Evolutionary conservation across 2,888 invertebrate species (phyloP).

Genomic region (Arrhopalites spinosus): DNA sequence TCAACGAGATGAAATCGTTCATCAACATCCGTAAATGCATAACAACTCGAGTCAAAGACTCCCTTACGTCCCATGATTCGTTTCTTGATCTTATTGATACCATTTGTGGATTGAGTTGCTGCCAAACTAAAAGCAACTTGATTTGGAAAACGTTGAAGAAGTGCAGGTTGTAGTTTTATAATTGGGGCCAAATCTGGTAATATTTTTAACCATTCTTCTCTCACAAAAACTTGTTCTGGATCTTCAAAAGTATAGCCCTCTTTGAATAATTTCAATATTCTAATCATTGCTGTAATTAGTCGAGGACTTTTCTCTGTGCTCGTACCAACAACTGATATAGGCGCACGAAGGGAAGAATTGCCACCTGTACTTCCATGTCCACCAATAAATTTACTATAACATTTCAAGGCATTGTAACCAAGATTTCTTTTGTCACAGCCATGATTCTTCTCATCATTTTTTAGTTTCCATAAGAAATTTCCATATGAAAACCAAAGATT

Average conservation of each 20-base stretch:
- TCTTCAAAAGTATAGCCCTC: slow-evolving; percentile 45
- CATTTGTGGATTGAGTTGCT: slow-evolving; percentile 17
- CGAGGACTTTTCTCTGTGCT: not conserved
- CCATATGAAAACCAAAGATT: slow-evolving; percentile 39
- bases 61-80: slow-evolving; percentile 30
- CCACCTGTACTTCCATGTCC: not conserved
- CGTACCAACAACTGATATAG: not conserved
- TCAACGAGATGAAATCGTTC: not conserved
- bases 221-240: slow-evolving; percentile 38
- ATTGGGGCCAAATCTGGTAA: slow-evolving; percentile 48
- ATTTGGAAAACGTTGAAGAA: slow-evolving; percentile 47
- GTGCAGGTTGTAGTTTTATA: slow-evolving; percentile 41
- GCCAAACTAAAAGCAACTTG: slow-evolving; percentile 45
- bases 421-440: not conserved
- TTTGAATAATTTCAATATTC: slow-evolving; percentile 40
- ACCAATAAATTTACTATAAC: slow-evolving; percentile 34
- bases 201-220: slow-evolving; percentile 44
- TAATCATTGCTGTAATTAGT: slow-evolving; percentile 37
- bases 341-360: not conserved
- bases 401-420: slow-evolving; percentile 38
- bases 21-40: slow-evolving; percentile 25
- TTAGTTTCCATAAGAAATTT: slow-evolving; percentile 25
- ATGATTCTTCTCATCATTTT: not conserved
- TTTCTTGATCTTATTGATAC: slow-evolving; percentile 13
- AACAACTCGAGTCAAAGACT: slow-evolving; percentile 12